These are phyloP conservation scores for Pseudococcus viburni DNA, from an alignment of 2,888 invertebrate species.

Conservation along the genomic window DNA sequence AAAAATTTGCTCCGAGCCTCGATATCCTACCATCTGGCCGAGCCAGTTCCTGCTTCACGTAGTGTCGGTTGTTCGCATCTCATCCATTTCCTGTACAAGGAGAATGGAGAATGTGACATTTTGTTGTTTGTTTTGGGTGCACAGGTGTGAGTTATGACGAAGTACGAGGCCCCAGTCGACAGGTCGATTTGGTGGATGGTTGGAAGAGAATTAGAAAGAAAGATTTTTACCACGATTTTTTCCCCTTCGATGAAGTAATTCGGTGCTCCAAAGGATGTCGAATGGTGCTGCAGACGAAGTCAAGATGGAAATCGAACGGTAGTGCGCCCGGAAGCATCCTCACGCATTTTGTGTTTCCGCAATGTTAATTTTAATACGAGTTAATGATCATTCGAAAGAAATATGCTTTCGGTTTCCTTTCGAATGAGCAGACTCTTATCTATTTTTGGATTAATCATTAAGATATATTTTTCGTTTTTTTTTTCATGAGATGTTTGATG, in stretches of 20 bases:
- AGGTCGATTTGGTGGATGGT: neutral
- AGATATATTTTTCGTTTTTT: neutral
- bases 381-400: slow-evolving; percentile 16
- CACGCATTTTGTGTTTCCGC: neutral
- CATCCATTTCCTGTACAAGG: slow-evolving; percentile 25
- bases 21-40: neutral
- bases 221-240: slow-evolving; percentile 5
- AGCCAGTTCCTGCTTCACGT: slow-evolving; percentile 1
- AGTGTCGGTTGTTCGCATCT: neutral
- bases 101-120: slow-evolving; percentile 10
- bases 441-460: slow-evolving; percentile 16
- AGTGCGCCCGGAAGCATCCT: slow-evolving; percentile 5
- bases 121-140: slow-evolving; percentile 25
- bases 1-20: slow-evolving; percentile 19
- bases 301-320: slow-evolving; percentile 4
- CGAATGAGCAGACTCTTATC: neutral
- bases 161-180: neutral
- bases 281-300: neutral
- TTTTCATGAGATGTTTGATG: neutral
- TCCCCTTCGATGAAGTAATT: neutral
- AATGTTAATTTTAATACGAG: neutral
- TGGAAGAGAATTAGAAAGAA: neutral
- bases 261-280: neutral
- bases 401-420: slow-evolving; percentile 11
- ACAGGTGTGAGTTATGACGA: slow-evolving; percentile 36